Base-by-base conservation (phyloP, 2,113 vertebrate genomes). In the Nothobranchius furzeri region DNA sequence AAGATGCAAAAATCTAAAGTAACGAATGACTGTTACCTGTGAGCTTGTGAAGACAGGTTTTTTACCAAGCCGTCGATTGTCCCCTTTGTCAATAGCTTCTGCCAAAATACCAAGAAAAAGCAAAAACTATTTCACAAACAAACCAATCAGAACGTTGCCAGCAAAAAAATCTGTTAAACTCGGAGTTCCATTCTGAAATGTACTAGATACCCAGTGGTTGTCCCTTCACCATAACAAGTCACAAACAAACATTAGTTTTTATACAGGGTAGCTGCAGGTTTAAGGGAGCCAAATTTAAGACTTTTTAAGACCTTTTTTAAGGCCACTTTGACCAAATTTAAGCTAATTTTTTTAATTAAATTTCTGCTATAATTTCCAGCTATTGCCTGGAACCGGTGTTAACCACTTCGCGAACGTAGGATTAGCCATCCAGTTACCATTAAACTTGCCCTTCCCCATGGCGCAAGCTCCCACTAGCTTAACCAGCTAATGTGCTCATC, bases 71-170 rank as follows among this genome's bases (percentile, higher is more conserved):
- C 92, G 94, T 90, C 95, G 92, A 83, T 93, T 93, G 93, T 97
- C 96, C 67, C 96, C 96, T 85, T 93, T 96, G 92, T 98, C 96
- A 93, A 98, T 93, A 78, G 96, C 95, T 88, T 94, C 96, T 98
- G 89, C 68, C 10, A 64, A 65, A 67, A 74, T 37, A 35, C 3
- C 15, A 78, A 57, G 15, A 24, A 73, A 56, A 68, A 30, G 30
- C 30, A 13, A 62, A 54, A 43, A 61, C 14, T 12, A 40, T 40
- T 54, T 50, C 47, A 17, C 61, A 15, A 50, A 17, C 64, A 15
- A 50, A 17, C 14, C 14, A 53, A 30, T 51, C 20, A 56, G 20
- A 2, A 14, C 20, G 64, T 61, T 43, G 15, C 1, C 37, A 25
- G 35, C 36, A 62, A 70, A 48, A 48, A 12, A 54, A 12, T 43